Base-by-base conservation (phyloP, 2,113 vertebrate species). In the Romanogobio albipinnatus region DNA sequence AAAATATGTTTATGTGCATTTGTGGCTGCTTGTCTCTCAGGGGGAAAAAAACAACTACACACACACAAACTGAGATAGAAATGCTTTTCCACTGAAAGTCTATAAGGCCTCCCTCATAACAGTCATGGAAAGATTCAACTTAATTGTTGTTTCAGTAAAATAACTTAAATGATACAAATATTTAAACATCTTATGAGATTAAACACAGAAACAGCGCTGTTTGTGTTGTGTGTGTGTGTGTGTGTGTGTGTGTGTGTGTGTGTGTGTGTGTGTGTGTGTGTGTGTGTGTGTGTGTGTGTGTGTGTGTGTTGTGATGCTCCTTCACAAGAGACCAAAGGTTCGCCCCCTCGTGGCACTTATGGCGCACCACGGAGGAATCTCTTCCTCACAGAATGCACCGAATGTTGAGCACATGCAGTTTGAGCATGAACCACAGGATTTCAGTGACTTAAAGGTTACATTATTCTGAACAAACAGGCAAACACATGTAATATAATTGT, bases 331-430 rank as follows among this genome's bases (percentile, higher is more conserved):
- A 64, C 29, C 26, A 87, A 85, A 79, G 85, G 82, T 83, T 84
- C 93, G 92, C 93, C 93, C 92, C 89, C 93, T 92, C 36, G 93
- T 93, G 93, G 92, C 83, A 78, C 19, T 11, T 22, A 17, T 8
- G 36, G 76, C 1, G 84, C 83, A 86, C n/a, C 66, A 33, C 59
- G 61, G 15, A 53, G 59, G 62, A 59, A 79, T 83, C 64, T 58
- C 39, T 36, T 17, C 36, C 15, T 26, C 22, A 24, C n/a, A 62
- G 58, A 79, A 79, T 2, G 15, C 5, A n/a, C 3, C 8, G 11
- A 76, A 76, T 36, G 11, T 47, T 47, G 39, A 43, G 76, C 76
- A 73, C 43, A 73, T 8, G 22, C 0, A 24, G 43, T 24, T 59
- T 45, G 43, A 74, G 5, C 43, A 45, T 15, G 70, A 26, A 14